Conservation (phyloP, 2,113 vertebrate species). For the Rissa tridactyla region DNA sequence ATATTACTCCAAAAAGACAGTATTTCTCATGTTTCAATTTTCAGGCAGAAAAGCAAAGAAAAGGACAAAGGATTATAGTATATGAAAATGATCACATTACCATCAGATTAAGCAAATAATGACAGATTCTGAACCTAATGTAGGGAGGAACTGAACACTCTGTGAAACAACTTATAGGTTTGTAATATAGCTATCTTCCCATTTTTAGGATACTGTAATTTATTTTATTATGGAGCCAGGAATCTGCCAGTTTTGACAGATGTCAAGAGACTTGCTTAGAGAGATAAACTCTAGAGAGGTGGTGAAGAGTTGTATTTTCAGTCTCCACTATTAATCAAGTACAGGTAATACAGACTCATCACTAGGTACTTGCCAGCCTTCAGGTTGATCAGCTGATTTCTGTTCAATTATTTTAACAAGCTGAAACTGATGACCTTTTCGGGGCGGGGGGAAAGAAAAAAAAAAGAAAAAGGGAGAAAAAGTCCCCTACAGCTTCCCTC, state of each 20-base stretch:
- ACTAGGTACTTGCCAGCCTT: background rate
- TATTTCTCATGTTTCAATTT: background rate
- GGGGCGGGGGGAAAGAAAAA: fast-evolving
- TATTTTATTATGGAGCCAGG: background rate
- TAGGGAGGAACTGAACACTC: background rate
- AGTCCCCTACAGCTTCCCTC: background rate
- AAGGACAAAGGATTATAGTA: background rate
- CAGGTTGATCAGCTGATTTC: background rate
- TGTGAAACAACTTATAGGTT: background rate
- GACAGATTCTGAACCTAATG: background rate
- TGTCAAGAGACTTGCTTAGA: background rate
- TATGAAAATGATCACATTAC: background rate
- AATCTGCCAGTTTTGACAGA: background rate
- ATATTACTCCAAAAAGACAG: background rate
- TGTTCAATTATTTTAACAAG: background rate
- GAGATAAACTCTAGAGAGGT: background rate
- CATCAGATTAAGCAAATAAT: background rate
- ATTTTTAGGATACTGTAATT: background rate
- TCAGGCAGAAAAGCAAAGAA: background rate
- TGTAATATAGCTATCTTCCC: background rate
- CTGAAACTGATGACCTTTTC: background rate
- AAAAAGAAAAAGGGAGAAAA: background rate
- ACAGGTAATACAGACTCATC: background rate
- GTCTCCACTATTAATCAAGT: background rate
- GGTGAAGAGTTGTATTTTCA: background rate